These are phyloP conservation scores for Sitodiplosis mosellana DNA, from an alignment of 1,140 invertebrate species.

Conservation along the genomic window DNA sequence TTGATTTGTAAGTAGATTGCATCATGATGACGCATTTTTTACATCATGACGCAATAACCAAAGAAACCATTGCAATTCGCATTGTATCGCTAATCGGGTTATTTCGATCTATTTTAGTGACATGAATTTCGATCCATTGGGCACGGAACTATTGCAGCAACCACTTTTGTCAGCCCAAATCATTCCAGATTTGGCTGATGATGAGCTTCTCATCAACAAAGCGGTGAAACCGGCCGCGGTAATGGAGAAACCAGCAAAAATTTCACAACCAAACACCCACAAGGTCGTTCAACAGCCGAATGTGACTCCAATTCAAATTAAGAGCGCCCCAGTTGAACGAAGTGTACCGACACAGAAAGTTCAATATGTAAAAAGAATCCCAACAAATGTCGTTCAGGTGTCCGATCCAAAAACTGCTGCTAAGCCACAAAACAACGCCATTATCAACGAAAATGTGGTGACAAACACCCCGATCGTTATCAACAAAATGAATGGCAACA, in stretches of 20 bases:
- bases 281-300: neutral
- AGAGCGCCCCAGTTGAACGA: neutral
- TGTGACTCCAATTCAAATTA: neutral
- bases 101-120: constrained; percentile 5
- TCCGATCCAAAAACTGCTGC: neutral
- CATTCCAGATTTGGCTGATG: constrained; percentile 9
- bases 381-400: neutral
- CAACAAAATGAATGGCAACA: constrained; percentile 2
- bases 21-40: neutral
- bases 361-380: constrained; percentile 2
- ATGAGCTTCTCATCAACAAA: too few relatives aligned
- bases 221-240: too few relatives aligned
- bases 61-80: neutral
- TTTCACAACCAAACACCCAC: too few relatives aligned
- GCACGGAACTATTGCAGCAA: neutral
- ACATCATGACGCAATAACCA: neutral
- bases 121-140: constrained; percentile 1
- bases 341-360: neutral
- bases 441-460: neutral
- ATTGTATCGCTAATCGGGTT: constrained; percentile 2
- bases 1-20: constrained; percentile 27
- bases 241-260: too few relatives aligned
- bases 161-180: constrained; percentile 20
- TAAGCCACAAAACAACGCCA: constrained; percentile 2
- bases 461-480: constrained; percentile 3